Evolutionary conservation across 1,140 invertebrate species (phyloP), one percentile per base, ranked within the genome.

Genomic region (Papilio polytes): DNA sequence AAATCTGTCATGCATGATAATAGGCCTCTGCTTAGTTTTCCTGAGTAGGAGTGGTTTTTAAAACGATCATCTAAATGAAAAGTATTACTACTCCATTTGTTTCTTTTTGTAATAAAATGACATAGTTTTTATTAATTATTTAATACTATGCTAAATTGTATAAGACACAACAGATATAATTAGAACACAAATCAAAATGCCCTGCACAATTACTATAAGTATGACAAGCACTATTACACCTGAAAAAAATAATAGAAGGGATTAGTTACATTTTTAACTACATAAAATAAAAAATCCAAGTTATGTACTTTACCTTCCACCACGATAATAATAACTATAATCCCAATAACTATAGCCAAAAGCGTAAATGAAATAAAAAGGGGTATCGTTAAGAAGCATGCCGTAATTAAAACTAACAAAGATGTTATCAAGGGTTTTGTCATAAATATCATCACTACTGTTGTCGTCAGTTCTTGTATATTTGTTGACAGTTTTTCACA

Each of bases 341-440:
- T 18, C 80, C 82, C 70, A 31, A 85, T 20, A 36, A 87, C 85
- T 51, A 59, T 78, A 73, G 80, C 76, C 51, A 86, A 74, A 51
- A 86, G 66, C 22, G 80, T 63, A 15, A 86, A 15, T 48, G 84
- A 84, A 56, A 85, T 51, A 36, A 74, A 81, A 66, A 87, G 41
- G 78, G 73, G 36, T 18, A 78, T 74, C 9, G 59, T 81, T 41
- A 84, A 59, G 12, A 82, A 44, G 56, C 77, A 81, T 22, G 81
- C 22, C 18, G 81, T 44, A 80, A 85, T 41, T 20, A 81, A 83
- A 83, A 81, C 44, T 63, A 89, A 20, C 22, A 87, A 36, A 10
- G 84, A 89, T 1, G 86, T 85, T 13, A 87, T 31, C 44, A 87
- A 31, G 36, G 91, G 91, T 48, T 85, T 88, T 74, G 84, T 48